phyloP scores from a whole-genome alignment of 2,888 invertebrate species.

The Plagodis dolabraria region DNA sequence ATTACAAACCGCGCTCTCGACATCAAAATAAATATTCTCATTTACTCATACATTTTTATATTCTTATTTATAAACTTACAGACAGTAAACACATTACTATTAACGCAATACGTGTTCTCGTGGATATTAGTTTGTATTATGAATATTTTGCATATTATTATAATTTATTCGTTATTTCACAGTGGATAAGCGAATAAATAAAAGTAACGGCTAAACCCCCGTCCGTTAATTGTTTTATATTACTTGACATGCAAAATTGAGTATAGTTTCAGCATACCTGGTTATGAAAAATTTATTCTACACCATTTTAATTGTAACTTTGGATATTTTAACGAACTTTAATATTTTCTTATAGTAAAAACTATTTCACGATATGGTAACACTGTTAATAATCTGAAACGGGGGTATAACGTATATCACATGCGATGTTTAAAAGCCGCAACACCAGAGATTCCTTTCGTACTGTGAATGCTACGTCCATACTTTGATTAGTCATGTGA shows the following conservation, averaged over 20 bases:
- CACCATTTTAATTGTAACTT: too few species aligned
- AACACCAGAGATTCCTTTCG: conserved; percentile 34
- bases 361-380: neutral
- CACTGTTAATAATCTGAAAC: neutral
- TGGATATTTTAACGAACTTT: too few species aligned
- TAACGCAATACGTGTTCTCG: conserved; percentile 37
- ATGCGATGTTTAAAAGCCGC: conserved; percentile 25
- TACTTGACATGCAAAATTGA: too few species aligned
- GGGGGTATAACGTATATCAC: neutral
- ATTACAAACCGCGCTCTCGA: conserved; percentile 42
- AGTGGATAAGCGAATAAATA: conserved; percentile 10
- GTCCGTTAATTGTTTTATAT: too few species aligned
- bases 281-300: too few species aligned
- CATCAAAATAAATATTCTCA: conserved; percentile 36
- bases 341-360: too few species aligned
- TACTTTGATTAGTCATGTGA: conserved; percentile 38
- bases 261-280: too few species aligned
- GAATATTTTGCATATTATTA: conserved; percentile 43
- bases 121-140: conserved; percentile 33
- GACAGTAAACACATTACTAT: conserved; percentile 50
- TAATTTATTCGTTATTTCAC: conserved; percentile 21
- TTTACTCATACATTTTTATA: conserved; percentile 29
- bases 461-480: neutral
- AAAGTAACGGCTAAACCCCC: conserved; percentile 3
- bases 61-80: conserved; percentile 34